Evolutionary conservation across 2,797 vertebrate genomes (phyloP).

Genomic region (Enteromius radiatus): DNA sequence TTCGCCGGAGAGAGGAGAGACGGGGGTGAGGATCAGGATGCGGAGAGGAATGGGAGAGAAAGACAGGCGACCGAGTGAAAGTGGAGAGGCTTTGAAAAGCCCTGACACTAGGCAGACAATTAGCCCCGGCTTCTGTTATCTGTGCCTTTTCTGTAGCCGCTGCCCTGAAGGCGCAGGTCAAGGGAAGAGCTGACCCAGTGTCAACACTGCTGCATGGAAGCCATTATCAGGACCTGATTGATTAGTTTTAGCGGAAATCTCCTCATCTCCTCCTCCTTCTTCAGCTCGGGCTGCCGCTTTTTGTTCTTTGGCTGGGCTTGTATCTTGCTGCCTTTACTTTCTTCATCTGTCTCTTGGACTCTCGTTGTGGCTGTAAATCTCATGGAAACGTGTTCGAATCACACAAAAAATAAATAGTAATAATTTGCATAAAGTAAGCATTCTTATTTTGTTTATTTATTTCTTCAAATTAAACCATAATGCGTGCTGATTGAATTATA

Average conservation of each 20-base stretch:
- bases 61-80: constrained; percentile 59
- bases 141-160: constrained; percentile 76
- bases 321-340: constrained; percentile 26
- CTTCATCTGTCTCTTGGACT: constrained; percentile 19
- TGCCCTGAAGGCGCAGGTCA: constrained; percentile 79
- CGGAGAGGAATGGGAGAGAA: constrained; percentile 14
- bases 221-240: constrained; percentile 86
- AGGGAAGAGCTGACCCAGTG: constrained; percentile 83
- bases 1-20: constrained; percentile 50
- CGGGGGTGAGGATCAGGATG: constrained; percentile 58
- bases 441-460: not conserved
- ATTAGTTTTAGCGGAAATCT: constrained; percentile 85
- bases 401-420: not conserved
- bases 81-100: constrained; percentile 76
- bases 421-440: not conserved
- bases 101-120: constrained; percentile 83
- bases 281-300: constrained; percentile 64
- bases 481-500: not conserved
- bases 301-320: constrained; percentile 29
- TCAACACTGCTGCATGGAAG: constrained; percentile 81
- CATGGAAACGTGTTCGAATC: not conserved
- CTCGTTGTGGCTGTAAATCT: not conserved
- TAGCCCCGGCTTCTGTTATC: constrained; percentile 80
- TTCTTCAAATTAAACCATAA: not conserved
- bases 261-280: constrained; percentile 73